These are phyloP conservation scores for Malacoraja senta DNA, from an alignment of 2,797 vertebrate species.

Conservation along the genomic window DNA sequence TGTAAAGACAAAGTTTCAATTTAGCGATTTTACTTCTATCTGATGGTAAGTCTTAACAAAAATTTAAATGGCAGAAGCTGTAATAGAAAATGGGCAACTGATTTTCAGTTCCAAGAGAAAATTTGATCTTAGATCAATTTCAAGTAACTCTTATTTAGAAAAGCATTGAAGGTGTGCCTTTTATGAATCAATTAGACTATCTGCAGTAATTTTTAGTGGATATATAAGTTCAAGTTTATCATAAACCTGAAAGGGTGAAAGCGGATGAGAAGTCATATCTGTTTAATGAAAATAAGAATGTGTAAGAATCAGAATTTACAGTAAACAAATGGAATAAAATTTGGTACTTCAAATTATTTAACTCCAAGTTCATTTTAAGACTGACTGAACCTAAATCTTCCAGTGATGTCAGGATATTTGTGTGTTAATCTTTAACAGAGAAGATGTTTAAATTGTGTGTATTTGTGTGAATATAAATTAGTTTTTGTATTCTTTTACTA, in stretches of 20 bases:
- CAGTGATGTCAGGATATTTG: not conserved
- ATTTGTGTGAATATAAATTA: not conserved
- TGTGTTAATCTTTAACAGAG: not conserved
- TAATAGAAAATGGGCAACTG: not conserved
- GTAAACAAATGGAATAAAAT: not conserved
- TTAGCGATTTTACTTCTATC: not conserved
- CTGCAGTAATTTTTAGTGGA: not conserved
- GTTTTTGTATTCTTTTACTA: not conserved
- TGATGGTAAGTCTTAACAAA: not conserved
- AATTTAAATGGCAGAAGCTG: not conserved
- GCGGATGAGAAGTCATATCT: not conserved
- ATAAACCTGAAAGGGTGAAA: not conserved
- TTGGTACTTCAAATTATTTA: not conserved
- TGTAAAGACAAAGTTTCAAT: not conserved
- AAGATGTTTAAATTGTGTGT: too few relatives aligned
- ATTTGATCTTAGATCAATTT: not conserved
- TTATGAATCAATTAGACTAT: not conserved
- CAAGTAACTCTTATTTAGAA: not conserved
- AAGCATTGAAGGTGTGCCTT: not conserved
- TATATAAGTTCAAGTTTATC: not conserved
- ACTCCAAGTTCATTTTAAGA: not conserved
- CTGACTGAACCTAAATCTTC: not conserved
- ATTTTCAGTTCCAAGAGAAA: not conserved
- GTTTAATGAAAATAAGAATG: not conserved
- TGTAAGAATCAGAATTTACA: not conserved